Percentiles rank a stretch among this genome's conserved stretches.
These are phyloP conservation scores for Leptinotarsa undecemlineata DNA, from an alignment of 1,140 invertebrate species.

Conservation along the genomic window DNA sequence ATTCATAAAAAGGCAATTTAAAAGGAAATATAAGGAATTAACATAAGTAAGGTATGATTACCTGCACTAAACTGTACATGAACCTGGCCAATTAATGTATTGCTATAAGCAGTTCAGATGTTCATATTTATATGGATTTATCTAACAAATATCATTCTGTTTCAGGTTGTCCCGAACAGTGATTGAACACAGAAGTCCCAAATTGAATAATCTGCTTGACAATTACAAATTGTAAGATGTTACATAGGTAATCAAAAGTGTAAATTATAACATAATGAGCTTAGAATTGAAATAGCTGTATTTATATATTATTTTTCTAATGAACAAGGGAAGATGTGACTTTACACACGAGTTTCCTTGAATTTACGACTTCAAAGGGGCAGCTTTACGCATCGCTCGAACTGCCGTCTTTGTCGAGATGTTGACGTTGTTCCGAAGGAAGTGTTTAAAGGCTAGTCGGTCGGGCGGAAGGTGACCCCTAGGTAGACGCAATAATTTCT, in stretches of 20 bases:
- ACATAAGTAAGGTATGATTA: no score
- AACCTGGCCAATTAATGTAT: no score
- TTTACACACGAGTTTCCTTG: constrained; percentile 33
- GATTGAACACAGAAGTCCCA: constrained; percentile 17
- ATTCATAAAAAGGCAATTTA: no score
- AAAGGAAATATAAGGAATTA: no score
- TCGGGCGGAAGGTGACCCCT: background rate
- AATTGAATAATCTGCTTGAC: constrained; percentile 10
- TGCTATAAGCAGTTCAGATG: no score
- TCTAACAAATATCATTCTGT: background rate
- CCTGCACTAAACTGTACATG: no score
- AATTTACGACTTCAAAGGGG: constrained; percentile 15
- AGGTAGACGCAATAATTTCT: background rate
- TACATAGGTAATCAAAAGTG: constrained; percentile 33
- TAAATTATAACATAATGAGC: constrained; percentile 26
- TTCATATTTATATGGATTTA: no score
- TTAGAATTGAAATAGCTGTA: constrained; percentile 28
- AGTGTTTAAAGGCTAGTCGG: no score
- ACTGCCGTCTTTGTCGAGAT: background rate
- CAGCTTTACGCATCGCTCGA: background rate
- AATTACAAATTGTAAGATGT: constrained; percentile 11
- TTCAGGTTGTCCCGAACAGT: constrained; percentile 24
- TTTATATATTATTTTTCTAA: constrained; percentile 41
- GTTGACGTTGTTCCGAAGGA: no score
- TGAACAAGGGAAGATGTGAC: constrained; percentile 31